Evolutionary conservation across 2,888 invertebrate species (phyloP).

Genomic region (Ptycholaimellus sp.): DNA sequence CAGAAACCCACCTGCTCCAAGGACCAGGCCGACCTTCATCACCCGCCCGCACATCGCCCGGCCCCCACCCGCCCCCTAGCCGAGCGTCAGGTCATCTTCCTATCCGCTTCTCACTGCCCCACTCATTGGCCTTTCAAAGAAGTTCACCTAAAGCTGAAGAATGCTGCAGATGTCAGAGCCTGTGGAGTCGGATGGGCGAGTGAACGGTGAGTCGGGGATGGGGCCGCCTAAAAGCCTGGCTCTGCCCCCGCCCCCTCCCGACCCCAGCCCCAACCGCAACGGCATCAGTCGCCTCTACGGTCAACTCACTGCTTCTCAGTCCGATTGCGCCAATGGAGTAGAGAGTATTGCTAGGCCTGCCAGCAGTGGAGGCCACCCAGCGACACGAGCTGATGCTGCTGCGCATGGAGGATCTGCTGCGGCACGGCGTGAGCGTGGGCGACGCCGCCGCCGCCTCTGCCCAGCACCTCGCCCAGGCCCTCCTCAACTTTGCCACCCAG

Average conservation of each 20-base stretch:
- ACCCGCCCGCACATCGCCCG: too few relatives aligned
- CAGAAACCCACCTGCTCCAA: too few relatives aligned
- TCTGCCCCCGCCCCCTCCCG: neutral
- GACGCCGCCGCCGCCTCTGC: slow-evolving; percentile 36
- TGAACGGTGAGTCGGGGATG: neutral
- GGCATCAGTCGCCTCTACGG: neutral
- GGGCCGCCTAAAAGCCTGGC: neutral
- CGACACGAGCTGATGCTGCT: slow-evolving; percentile 45
- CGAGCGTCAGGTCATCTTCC: too few relatives aligned
- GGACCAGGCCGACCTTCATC: too few relatives aligned
- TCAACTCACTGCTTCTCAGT: too few relatives aligned
- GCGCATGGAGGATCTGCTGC: slow-evolving; percentile 48
- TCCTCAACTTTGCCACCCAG: slow-evolving; percentile 50
- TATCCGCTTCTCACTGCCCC: too few relatives aligned
- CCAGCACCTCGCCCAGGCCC: slow-evolving; percentile 42
- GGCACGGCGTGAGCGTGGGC: slow-evolving; percentile 39
- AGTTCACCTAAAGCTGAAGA: neutral
- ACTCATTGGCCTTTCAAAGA: too few relatives aligned
- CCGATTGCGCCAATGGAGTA: too few relatives aligned
- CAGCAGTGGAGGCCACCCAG: slow-evolving; percentile 47
- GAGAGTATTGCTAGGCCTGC: slow-evolving; percentile 25
- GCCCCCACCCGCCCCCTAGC: too few relatives aligned
- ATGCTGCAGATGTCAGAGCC: too few relatives aligned
- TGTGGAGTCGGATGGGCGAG: too few relatives aligned
- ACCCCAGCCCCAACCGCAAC: neutral